phyloP scores from a whole-genome alignment of 2,888 invertebrate species.

The Stictocephala bisonia region DNA sequence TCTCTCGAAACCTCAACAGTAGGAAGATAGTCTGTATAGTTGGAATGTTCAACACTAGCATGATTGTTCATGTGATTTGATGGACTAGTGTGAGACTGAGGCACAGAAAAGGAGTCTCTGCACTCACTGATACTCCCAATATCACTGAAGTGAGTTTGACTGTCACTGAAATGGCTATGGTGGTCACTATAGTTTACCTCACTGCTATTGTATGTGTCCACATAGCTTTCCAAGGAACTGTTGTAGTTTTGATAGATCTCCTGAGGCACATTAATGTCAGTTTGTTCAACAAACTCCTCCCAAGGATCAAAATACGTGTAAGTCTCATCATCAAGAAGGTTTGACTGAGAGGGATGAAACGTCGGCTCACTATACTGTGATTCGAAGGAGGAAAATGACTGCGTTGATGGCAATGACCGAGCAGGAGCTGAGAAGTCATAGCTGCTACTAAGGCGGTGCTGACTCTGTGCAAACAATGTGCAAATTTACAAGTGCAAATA shows the following conservation, averaged over 20 bases:
- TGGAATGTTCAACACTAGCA: neutral
- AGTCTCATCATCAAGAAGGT: slow-evolving; percentile 34
- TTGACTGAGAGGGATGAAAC: slow-evolving; percentile 17
- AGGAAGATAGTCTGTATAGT: neutral
- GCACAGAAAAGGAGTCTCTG: neutral
- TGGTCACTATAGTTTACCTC: slow-evolving; percentile 14
- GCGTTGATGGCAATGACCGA: slow-evolving; percentile 31
- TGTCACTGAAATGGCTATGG: neutral
- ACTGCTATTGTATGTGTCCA: neutral
- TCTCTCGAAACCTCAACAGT: too few species aligned
- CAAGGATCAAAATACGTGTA: slow-evolving; percentile 75
- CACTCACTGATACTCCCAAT: neutral
- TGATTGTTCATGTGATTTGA: neutral
- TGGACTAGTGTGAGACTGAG: neutral
- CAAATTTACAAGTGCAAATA: slow-evolving; percentile 22
- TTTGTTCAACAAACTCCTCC: slow-evolving; percentile 67
- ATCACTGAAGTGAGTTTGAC: neutral
- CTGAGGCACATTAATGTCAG: neutral
- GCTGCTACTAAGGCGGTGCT: slow-evolving; percentile 56
- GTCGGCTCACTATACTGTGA: slow-evolving; percentile 19
- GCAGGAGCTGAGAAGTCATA: slow-evolving; percentile 44
- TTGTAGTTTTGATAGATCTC: slow-evolving; percentile 10
- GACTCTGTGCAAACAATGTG: slow-evolving; percentile 54
- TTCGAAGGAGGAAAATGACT: slow-evolving; percentile 2
- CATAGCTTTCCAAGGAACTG: slow-evolving; percentile 2